phyloP scores from a whole-genome alignment of 2,113 vertebrate species.

The Choloepus hoffmanni region DNA sequence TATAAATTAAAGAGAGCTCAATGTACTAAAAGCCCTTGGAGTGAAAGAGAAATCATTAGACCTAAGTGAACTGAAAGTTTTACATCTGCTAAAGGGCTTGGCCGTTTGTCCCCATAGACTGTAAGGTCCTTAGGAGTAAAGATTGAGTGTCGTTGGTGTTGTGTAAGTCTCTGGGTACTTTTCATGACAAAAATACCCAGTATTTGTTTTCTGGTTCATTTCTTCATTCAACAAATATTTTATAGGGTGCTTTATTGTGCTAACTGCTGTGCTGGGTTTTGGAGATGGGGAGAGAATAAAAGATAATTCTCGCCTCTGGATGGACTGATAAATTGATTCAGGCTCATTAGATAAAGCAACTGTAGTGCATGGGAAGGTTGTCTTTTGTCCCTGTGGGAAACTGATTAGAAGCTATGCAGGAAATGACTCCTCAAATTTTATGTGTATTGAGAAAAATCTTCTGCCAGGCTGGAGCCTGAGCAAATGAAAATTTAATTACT shows the following conservation, averaged over 20 bases:
- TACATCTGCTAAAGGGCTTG: neutral
- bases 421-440: conserved; percentile 48
- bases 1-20: neutral
- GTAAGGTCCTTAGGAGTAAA: neutral
- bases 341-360: neutral
- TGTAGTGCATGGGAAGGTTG: neutral
- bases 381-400: conserved; percentile 5
- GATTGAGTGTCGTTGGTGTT: neutral
- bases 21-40: neutral
- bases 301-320: neutral
- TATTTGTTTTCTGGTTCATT: neutral
- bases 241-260: neutral
- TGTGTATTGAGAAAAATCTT: conserved; percentile 21
- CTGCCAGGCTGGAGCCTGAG: neutral
- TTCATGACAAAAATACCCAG: neutral
- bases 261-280: neutral
- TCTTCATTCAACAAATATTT: neutral
- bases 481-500: conserved; percentile 53
- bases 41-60: neutral
- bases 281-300: neutral
- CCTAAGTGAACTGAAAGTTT: neutral
- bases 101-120: neutral
- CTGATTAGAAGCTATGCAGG: neutral
- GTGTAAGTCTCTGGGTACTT: neutral
- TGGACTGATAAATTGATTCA: neutral